Base-by-base conservation (phyloP, 2,888 invertebrate genomes). In the Epirrhoe tristata region DNA sequence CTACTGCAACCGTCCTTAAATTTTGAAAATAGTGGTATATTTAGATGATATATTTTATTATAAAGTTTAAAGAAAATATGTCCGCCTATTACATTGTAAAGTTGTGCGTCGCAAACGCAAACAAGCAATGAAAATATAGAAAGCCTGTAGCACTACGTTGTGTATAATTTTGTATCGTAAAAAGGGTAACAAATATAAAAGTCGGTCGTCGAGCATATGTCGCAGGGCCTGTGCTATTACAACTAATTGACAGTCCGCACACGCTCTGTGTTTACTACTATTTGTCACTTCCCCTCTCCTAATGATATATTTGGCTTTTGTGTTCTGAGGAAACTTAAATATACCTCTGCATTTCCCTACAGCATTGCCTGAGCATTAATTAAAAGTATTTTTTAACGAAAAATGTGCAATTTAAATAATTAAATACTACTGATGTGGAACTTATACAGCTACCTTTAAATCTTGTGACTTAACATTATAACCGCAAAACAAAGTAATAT, bases 221-320 rank as follows among this genome's bases (percentile, higher is more conserved):
- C 87, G 89, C 79, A 73, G 68, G 77, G 79, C 76, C 81, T 81
- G 77, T 83, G 84, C 86, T 87, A 90, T 91, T 91, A 89, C 77
- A 71, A 73, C 81, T 91, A 91, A 92, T 91, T 90, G 90, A 87
- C 89, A 89, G 86, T 83, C 85, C 80, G 80, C 85, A 81, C 85
- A 85, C 86, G 86, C 82, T 80, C 75, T 81, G 79, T 84, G 81
- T 89, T 87, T 86, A 85, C 86, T 81, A 80, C 83, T 80, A 87
- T 91, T 91, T 90, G 91, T 92, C 91, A 90, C 90, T 88, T 88
- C 82, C 86, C 87, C 84, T 82, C 80, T 73, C 66, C 76, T 90
- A 92, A 92, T 91, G 83, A 90, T 81, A 90, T 73, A 82, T 81
- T 85, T 81, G 81, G 74, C 77, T 76, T 75, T 80, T 74, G 79